Evolutionary conservation across 2,113 vertebrate species (phyloP).

Genomic region (Xenus cinereus): DNA sequence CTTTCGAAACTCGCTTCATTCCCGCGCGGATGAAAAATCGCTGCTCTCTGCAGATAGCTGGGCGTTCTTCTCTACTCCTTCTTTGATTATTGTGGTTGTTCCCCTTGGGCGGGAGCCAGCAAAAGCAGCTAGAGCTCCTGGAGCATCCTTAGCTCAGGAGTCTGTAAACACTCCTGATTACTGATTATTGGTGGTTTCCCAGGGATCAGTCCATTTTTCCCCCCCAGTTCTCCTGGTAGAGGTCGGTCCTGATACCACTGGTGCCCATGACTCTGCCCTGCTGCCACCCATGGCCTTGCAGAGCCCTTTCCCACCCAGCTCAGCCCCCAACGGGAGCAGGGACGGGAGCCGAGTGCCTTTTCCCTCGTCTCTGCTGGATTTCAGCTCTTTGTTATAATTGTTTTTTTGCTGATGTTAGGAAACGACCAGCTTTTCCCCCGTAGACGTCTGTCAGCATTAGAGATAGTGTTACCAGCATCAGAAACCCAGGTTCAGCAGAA

Average conservation of each 20-base stretch:
- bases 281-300: background rate
- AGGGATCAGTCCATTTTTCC: background rate
- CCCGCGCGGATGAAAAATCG: background rate
- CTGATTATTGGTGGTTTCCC: background rate
- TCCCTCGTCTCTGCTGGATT: background rate
- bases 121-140: background rate
- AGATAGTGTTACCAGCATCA: slow-evolving; percentile 23
- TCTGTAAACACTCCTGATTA: background rate
- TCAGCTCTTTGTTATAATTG: background rate
- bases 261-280: background rate
- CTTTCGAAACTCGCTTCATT: background rate
- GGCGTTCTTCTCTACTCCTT: background rate
- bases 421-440: background rate
- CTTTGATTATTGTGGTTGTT: slow-evolving; percentile 19
- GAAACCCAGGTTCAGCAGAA: slow-evolving; percentile 52
- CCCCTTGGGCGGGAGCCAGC: background rate
- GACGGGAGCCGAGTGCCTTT: background rate
- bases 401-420: slow-evolving; percentile 41
- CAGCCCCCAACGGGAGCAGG: rapidly evolving
- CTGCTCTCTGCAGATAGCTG: background rate
- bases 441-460: slow-evolving; percentile 37
- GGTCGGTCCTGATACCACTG: background rate
- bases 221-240: background rate
- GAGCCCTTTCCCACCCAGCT: background rate
- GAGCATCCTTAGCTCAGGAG: background rate